These are phyloP conservation scores for Phaenicophaeus curvirostris DNA, from an alignment of 2,797 vertebrate genomes.

Conservation along the genomic window DNA sequence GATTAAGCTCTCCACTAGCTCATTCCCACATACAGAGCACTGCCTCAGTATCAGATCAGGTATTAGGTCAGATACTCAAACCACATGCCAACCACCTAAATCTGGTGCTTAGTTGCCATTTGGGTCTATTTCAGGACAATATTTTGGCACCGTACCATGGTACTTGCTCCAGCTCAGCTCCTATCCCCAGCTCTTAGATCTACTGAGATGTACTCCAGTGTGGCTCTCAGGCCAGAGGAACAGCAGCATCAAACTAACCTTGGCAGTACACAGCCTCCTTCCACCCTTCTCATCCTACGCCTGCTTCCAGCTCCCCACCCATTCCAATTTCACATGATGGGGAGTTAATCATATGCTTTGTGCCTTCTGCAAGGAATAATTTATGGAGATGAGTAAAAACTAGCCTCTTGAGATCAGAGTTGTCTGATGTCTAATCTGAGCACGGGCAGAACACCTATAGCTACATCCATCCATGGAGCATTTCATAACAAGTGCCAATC, in stretches of 20 bases:
- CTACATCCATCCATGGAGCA: neutral
- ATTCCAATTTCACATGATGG: neutral
- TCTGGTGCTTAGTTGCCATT: neutral
- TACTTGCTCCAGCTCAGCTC: neutral
- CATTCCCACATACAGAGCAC: neutral
- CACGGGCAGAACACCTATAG: neutral
- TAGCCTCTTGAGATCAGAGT: neutral
- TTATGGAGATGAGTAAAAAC: neutral
- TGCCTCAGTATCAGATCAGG: neutral
- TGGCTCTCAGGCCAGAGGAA: fast-evolving
- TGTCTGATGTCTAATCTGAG: neutral
- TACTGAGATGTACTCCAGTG: neutral
- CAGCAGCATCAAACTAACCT: neutral
- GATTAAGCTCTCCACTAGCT: neutral
- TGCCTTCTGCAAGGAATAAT: neutral
- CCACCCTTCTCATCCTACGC: neutral
- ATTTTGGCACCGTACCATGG: neutral
- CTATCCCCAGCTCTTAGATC: neutral
- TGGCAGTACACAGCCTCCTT: neutral
- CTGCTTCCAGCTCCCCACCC: neutral
- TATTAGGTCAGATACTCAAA: neutral
- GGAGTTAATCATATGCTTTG: neutral
- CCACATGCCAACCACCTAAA: neutral
- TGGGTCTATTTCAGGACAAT: neutral
- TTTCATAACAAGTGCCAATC: neutral